Base-by-base conservation (phyloP, 23 tunicate genomes). In the Ciona savignyi region DNA sequence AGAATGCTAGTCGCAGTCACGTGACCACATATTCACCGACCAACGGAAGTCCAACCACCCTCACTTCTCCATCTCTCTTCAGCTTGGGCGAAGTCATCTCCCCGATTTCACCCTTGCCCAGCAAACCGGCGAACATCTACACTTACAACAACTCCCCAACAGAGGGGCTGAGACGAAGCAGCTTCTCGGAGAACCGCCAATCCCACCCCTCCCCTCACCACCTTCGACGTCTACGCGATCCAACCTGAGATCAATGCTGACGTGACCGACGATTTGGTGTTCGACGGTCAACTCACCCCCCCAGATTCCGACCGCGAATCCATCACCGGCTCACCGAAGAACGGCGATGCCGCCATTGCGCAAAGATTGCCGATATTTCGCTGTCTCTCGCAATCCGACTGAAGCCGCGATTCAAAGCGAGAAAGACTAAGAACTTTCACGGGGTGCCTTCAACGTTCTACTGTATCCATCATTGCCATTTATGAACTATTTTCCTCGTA, bases 251-350 rank as follows among this genome's bases (percentile, higher is more conserved):
- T n/a, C n/a, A 78, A 78, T 29, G 22, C 62, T 26, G 32, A 81
- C 63, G 34, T 56, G 68, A 70, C 51, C 42, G 96, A 88, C 65
- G 96, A 88, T 63, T 63, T 70, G 56, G 87, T 84, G 60, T 88
- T 88, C 49, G 85, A 80, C 62, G 34, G 62, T 0, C 78, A 75
- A 4, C 76, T 69, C 27, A 71, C 90, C 21, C 78, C 82, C 4
- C 81, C 95, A 4, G 95, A 87, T 66, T 87, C 95, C 20, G 95
- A 87, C 51, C 82, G 95, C 28, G 95, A 87, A 71, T 87, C 95
- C 4, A 34, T 61, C 31, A 80, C 82, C 25, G 86, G 86, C 4
- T 87, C 95, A 26, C 95, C 95, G 3, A 76, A 42, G 15, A 42
- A 42, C 56, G 9, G 15, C 15, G 56, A 42, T 9, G n/a, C n/a